Conservation (phyloP, 2,888 invertebrate species). For the Xylophagus ater region DNA sequence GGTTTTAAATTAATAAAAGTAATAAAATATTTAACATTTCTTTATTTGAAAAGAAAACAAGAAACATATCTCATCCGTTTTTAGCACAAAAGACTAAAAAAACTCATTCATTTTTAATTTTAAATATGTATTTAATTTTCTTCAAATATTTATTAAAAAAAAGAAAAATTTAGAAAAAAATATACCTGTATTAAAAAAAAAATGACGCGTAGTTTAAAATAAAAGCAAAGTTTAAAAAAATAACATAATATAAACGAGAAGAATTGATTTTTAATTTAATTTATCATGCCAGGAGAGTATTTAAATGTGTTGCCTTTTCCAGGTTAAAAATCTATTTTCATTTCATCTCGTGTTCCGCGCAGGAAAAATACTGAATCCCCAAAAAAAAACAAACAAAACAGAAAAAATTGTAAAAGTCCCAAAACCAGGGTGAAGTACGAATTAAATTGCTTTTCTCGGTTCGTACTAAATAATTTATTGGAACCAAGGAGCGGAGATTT, state of each 20-base stretch:
- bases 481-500: too few species aligned
- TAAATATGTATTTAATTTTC: too few species aligned
- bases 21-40: too few species aligned
- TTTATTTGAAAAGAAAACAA: too few species aligned
- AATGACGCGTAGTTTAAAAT: too few species aligned
- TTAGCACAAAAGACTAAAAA: too few species aligned
- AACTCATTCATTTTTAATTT: too few species aligned
- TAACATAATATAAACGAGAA: background rate
- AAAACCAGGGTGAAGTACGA: constrained; percentile 1
- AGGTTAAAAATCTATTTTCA: background rate
- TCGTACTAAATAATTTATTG: constrained; percentile 10
- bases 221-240: constrained; percentile 1
- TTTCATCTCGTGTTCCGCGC: background rate
- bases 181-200: too few species aligned
- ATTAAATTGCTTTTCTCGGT: constrained; percentile 13
- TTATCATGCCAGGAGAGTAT: background rate
- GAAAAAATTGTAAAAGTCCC: background rate
- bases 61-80: too few species aligned
- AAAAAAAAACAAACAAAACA: background rate
- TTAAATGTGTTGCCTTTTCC: constrained; percentile 1
- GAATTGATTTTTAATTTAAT: constrained; percentile 2
- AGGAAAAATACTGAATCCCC: background rate
- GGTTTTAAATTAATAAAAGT: too few species aligned
- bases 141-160: too few species aligned
- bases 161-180: too few species aligned